These are phyloP conservation scores for Mirza zaza DNA, from an alignment of 2,113 vertebrate species.

Conservation along the genomic window DNA sequence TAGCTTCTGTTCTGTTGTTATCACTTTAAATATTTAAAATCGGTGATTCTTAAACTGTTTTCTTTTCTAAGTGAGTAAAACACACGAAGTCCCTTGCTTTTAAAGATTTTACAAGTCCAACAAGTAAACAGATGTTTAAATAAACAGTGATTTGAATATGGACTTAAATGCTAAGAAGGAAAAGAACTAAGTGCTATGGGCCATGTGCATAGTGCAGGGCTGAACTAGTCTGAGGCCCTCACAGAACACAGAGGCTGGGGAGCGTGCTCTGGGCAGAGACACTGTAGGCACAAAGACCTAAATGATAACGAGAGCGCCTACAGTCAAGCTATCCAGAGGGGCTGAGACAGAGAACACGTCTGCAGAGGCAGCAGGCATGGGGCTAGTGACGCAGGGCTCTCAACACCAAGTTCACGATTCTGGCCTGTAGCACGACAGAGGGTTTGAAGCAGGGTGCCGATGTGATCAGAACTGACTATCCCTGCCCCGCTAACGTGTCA, in stretches of 20 bases:
- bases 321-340: too few species aligned
- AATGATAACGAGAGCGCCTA: background rate
- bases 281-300: background rate
- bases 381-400: rapidly evolving
- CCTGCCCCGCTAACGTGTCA: background rate
- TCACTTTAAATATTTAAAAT: rapidly evolving
- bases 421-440: background rate
- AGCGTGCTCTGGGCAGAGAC: rapidly evolving
- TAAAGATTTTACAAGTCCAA: background rate
- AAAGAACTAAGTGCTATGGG: rapidly evolving
- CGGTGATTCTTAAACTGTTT: background rate
- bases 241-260: rapidly evolving
- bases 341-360: background rate
- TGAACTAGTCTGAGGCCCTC: background rate
- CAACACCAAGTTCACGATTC: rapidly evolving
- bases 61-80: background rate
- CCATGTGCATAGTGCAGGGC: rapidly evolving
- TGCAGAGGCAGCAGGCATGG: rapidly evolving
- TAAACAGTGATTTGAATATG: background rate
- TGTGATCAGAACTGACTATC: rapidly evolving
- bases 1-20: too few species aligned
- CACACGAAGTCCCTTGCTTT: background rate
- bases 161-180: background rate
- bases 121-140: background rate
- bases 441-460: rapidly evolving